Evolutionary conservation across 2,113 vertebrate genomes (phyloP).

Genomic region (Eulacestoma nigropectus): DNA sequence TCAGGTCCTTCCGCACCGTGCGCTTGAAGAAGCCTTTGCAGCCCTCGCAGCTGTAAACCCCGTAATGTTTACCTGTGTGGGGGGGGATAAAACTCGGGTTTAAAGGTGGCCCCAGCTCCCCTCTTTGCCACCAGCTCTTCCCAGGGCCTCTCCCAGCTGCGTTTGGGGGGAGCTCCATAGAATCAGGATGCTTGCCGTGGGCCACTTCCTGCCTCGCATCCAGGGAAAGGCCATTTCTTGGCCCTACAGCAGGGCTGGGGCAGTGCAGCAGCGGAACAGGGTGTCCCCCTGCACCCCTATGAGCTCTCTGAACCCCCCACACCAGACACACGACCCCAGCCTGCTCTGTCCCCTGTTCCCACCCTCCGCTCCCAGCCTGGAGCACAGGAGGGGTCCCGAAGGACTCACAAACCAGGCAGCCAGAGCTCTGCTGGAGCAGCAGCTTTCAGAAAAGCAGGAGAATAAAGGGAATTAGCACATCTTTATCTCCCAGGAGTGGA

Average conservation of each 20-base stretch:
- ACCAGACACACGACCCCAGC: background rate
- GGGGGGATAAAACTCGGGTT: rapidly evolving
- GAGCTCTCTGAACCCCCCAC: background rate
- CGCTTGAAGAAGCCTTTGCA: slow-evolving; percentile 99
- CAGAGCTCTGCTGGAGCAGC: background rate
- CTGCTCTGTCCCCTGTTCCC: rapidly evolving
- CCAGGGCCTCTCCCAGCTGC: rapidly evolving
- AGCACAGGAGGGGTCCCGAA: background rate
- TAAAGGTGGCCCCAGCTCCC: rapidly evolving
- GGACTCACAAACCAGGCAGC: background rate
- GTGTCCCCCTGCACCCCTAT: rapidly evolving
- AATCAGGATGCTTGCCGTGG: rapidly evolving
- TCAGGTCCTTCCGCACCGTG: slow-evolving; percentile 95
- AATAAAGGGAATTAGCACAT: background rate
- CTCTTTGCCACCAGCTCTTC: background rate
- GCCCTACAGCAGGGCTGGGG: rapidly evolving
- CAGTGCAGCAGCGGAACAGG: background rate
- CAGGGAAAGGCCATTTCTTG: background rate
- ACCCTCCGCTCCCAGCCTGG: background rate
- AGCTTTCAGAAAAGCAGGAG: background rate
- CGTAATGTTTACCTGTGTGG: slow-evolving; percentile 91
- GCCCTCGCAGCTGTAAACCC: slow-evolving; percentile 98
- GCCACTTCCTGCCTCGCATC: rapidly evolving
- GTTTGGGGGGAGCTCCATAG: background rate
- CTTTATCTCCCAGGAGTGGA: background rate